Evolutionary conservation across 2,888 invertebrate genomes (phyloP).

Genomic region (Copidosoma aretas): DNA sequence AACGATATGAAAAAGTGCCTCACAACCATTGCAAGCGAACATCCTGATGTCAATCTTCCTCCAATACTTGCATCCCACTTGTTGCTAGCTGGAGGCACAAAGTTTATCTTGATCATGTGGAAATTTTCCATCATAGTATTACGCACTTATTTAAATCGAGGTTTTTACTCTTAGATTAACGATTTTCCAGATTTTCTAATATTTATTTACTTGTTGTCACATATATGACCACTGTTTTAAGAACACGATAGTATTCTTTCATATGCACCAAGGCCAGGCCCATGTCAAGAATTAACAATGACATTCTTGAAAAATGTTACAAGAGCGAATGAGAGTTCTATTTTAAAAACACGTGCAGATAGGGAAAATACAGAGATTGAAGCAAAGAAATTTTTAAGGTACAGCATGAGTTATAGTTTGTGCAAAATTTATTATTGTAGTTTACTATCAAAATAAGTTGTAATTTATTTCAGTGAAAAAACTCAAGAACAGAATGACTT

Average conservation of each 20-base stretch:
- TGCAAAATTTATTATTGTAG: slow-evolving; percentile 2
- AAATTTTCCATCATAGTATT: slow-evolving; percentile 54
- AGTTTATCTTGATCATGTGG: slow-evolving; percentile 57
- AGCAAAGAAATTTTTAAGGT: slow-evolving; percentile 27
- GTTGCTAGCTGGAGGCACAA: slow-evolving; percentile 55
- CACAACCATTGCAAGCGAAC: slow-evolving; percentile 49
- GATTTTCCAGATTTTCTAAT: slow-evolving; percentile 1
- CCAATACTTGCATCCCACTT: slow-evolving; percentile 54
- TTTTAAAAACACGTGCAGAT: slow-evolving; percentile 37
- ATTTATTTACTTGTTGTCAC: neutral
- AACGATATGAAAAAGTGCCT: slow-evolving; percentile 54
- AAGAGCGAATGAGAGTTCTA: slow-evolving; percentile 29
- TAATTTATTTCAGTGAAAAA: slow-evolving; percentile 44
- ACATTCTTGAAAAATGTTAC: slow-evolving; percentile 45
- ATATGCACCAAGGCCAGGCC: slow-evolving; percentile 46
- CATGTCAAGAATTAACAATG: slow-evolving; percentile 43
- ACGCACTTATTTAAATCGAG: slow-evolving; percentile 47
- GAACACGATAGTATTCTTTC: slow-evolving; percentile 41
- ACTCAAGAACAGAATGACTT: slow-evolving; percentile 37
- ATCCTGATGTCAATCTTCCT: slow-evolving; percentile 55
- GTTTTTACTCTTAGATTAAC: slow-evolving; percentile 30
- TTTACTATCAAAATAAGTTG: neutral
- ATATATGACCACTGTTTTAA: neutral
- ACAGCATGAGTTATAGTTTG: slow-evolving; percentile 7
- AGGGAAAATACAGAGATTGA: slow-evolving; percentile 26